Evolutionary conservation across 2,113 vertebrate genomes (phyloP), one percentile per base, ranked within the genome.

Genomic region (Micronycteris hirsuta): DNA sequence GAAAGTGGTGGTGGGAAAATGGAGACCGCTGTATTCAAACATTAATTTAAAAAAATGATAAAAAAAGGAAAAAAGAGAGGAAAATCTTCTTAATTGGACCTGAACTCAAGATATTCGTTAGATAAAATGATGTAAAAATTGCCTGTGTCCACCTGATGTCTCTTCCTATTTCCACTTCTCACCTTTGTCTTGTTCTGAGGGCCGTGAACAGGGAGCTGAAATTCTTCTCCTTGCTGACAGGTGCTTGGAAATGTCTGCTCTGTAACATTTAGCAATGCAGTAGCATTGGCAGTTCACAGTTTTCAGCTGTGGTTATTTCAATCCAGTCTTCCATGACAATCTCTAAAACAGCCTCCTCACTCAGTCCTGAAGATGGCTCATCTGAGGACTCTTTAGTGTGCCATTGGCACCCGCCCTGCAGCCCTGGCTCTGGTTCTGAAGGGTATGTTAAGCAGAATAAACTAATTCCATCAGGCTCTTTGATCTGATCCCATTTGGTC

Each of bases 401-500:
- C 43, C 73, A 33, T 13, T 80, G 94, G 95, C 90, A 85, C 76
- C 80, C 38, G 36, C 73, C 26, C 17, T 28, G 81, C n/a, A 78
- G 68, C 26, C 49, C 88, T 97, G 95, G 95, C 96, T 67, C 41
- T 0, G 52, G 74, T 95, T 97, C 95, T 97, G 85, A 96, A 91
- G 96, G 82, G 91, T n/a, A 24, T n/a, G 77, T 95, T 33, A 71
- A 73, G 43, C 43, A 16, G 3, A 93, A 82, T 38, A 70, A 88
- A 96, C 87, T 41, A 26, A 78, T 96, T 63, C 85, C 86, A 43
- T 24, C 3, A 31, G 76, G 58, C 91, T 89, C 97, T 98, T 97
- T 97, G 96, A 98, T 97, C 88, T 96, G 68, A 76, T 83, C 88
- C 36, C 31, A 5, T 78, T 71, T 86, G 91, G 91, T 95, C 96